Evolutionary conservation across 2,113 vertebrate species (phyloP), one percentile per base, ranked within the genome.

Genomic region (Peromyscus leucopus): DNA sequence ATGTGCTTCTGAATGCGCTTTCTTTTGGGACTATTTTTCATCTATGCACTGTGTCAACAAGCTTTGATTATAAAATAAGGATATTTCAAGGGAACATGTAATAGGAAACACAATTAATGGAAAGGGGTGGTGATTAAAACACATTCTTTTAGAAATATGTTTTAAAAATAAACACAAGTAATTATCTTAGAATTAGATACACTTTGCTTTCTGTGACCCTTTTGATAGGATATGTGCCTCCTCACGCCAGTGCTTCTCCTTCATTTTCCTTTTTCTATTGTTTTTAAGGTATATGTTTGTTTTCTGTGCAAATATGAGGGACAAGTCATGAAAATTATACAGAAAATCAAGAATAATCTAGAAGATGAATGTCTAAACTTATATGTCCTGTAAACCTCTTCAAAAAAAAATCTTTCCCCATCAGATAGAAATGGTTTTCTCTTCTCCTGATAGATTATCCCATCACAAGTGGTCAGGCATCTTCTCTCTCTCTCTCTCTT

Each of bases 321-420:
- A 2, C n/a, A 31, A 79, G 8, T 67, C 31, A 42, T 16, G 31
- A 57, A 79, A 82, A 88, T 51, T 71, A 55, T 13, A 82, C 7
- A 75, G 57, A 39, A 91, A 83, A 36, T 76, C 12, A 21, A 83
- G 39, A 91, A 91, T 83, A 91, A 91, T n/a, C 61, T 59, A 33
- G 74, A 94, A 82, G 94, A 59, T 59, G 39, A 39, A n/a, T 76
- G 80, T 4, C 9, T 88, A 63, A 94, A 92, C 33, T 28, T 75
- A 5, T 22, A 67, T 76, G 12, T n/a, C 6, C 9, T 24, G 21
- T 57, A 86, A 36, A 22, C 0, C 7, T 67, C 57, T 11, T 65
- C 16, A 82, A 71, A 65, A 42, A 42, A 42, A 28, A 74, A 65
- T 0, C 11, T 90, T 80, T 46, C 5, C 28, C 17, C 8, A 57